Evolutionary conservation across 2,113 vertebrate genomes (phyloP).

Genomic region (Corynorhinus townsendii): DNA sequence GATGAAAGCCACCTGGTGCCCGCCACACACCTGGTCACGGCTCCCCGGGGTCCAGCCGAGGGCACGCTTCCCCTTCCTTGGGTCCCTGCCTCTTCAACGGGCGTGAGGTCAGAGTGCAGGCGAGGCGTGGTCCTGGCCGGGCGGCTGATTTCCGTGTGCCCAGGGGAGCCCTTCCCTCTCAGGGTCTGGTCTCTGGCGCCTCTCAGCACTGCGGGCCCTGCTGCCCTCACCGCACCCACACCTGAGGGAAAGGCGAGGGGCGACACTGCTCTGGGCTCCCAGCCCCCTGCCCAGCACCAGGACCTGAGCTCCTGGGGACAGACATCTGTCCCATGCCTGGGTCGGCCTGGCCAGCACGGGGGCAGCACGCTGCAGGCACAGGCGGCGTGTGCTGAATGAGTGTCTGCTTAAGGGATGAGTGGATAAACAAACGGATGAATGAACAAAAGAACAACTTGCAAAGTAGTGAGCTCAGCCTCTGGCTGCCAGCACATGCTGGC

Average conservation of each 20-base stretch:
- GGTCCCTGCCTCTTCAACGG: not conserved
- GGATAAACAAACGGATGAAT: not conserved
- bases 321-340: not conserved
- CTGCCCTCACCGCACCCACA: not conserved
- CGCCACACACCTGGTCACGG: not conserved
- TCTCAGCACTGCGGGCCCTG: not conserved
- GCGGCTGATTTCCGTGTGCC: not conserved
- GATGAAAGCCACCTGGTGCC: not conserved
- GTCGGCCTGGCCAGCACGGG: not conserved
- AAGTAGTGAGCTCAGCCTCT: not conserved
- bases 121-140: not conserved
- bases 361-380: not conserved
- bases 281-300: not conserved
- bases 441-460: not conserved
- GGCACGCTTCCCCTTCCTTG: not conserved
- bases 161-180: not conserved
- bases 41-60: fast-evolving
- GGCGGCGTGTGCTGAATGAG: not conserved
- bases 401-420: fast-evolving
- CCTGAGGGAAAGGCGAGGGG: not conserved
- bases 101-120: fast-evolving
- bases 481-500: not conserved
- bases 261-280: not conserved
- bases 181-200: not conserved
- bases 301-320: not conserved